Evolutionary conservation across 2,797 vertebrate species (phyloP).

Genomic region (Megalops cyprinoides): DNA sequence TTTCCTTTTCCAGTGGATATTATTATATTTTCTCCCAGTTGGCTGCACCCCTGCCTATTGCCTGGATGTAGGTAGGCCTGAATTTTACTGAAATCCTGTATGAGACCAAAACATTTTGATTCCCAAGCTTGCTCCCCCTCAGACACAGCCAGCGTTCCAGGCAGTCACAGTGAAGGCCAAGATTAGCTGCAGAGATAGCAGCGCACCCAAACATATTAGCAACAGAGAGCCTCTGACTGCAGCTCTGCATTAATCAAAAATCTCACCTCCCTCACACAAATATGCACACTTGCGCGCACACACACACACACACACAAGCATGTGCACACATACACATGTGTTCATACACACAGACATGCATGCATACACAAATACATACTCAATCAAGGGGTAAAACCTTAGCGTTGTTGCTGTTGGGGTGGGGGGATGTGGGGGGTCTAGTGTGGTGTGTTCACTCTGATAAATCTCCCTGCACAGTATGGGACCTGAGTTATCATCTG

Average conservation of each 20-base stretch:
- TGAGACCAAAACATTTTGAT: conserved; percentile 44
- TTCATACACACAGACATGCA: conserved; percentile 37
- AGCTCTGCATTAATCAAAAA: conserved; percentile 55
- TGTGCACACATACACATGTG: conserved; percentile 31
- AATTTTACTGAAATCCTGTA: conserved; percentile 29
- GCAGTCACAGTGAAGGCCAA: conserved; percentile 57
- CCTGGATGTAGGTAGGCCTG: conserved; percentile 7
- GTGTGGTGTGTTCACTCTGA: conserved; percentile 63
- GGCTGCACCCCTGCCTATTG: background rate
- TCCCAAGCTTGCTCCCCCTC: conserved; percentile 39
- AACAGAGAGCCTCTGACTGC: conserved; percentile 55
- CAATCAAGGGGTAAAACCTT: conserved; percentile 48
- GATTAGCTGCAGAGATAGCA: conserved; percentile 62
- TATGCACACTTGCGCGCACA: conserved; percentile 13
- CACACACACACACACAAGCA: conserved; percentile 47
- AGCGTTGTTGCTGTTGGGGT: conserved; percentile 51
- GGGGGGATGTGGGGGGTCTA: conserved; percentile 14
- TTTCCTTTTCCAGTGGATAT: background rate
- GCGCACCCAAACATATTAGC: conserved; percentile 59
- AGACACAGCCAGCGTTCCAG: conserved; percentile 40
- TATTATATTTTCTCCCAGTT: background rate
- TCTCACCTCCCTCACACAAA: conserved; percentile 8
- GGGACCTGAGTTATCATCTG: conserved; percentile 69
- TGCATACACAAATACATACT: background rate
- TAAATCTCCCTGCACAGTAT: conserved; percentile 64